Evolutionary conservation across 2,113 vertebrate genomes (phyloP), one percentile per base, ranked within the genome.

Genomic region (Cheirogaleus medius): DNA sequence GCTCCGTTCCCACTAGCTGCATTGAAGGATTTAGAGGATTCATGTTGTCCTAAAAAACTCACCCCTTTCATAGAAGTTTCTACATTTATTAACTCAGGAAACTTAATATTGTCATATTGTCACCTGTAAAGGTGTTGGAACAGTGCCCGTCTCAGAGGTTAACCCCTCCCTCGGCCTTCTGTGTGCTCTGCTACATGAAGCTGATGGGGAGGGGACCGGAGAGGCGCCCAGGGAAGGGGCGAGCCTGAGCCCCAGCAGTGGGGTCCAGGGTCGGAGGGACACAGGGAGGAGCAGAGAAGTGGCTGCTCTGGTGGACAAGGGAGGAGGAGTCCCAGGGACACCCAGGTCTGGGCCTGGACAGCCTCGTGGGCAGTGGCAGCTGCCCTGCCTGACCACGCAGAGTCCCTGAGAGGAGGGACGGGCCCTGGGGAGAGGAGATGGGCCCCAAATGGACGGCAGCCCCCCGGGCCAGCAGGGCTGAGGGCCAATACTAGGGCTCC

Each of bases 121-220:
- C 64, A 54, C 29, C 64, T 54, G 17, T 23, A 1, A 0, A 2
- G n/a, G 52, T n/a, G 56, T 54, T 20, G 8, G 64, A 37, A 29
- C 3, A 6, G 94, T 3, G 0, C 0, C 68, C 1, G 0, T 9
- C 54, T 42, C 25, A 17, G 37, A 10, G 42, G 9, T 8, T 17
- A 18, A 0, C 2, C 29, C 44, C 18, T n/a, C 9, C 8, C 25
- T 32, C 37, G 0, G 12, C 29, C 4, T 3, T 11, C 56, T 1
- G 4, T 1, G 29, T 17, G 29, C 6, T 25, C 42, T n/a, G 1
- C 15, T 0, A 11, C 4, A 6, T 13, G 49, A 37, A 1, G 44
- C 32, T 25, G 34, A 12, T 10, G 27, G 2, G 0, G 9, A 7
- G 52, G 58, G 86, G 15, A 27, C 39, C 12, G 29, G 58, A 49